Evolutionary conservation across 1,140 invertebrate genomes (phyloP).

Genomic region (Drosophila aff.): DNA sequence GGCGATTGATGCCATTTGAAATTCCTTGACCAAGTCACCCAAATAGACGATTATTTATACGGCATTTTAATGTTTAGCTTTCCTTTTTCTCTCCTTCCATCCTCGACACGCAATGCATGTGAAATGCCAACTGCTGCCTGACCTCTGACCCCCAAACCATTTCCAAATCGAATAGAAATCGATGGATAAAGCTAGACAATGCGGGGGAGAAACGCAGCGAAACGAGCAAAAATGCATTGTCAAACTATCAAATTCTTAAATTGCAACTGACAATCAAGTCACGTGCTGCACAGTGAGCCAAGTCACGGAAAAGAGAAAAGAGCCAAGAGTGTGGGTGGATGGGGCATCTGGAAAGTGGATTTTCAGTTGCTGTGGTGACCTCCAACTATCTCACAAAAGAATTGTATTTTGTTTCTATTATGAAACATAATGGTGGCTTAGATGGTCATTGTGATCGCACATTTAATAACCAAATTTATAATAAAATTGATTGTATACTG

Average conservation of each 20-base stretch:
- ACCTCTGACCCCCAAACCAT: conserved; percentile 40
- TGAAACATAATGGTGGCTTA: not conserved
- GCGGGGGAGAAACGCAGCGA: conserved; percentile 36
- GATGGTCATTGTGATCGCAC: not conserved
- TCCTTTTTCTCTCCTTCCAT: conserved; percentile 22
- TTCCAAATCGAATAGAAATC: conserved; percentile 52
- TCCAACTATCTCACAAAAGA: not conserved
- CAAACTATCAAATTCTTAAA: conserved; percentile 83
- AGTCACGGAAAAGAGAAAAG: conserved; percentile 34
- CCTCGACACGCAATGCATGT: conserved; percentile 36
- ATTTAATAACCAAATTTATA: not conserved
- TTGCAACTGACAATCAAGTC: conserved; percentile 84
- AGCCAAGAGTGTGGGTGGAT: not conserved
- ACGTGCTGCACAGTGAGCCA: conserved; percentile 60
- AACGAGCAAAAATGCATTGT: conserved; percentile 79
- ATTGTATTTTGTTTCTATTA: not conserved
- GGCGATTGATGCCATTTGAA: conserved; percentile 39
- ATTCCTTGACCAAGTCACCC: conserved; percentile 37
- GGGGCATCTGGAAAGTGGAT: conserved; percentile 18
- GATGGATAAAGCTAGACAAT: conserved; percentile 17
- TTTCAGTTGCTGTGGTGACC: conserved; percentile 13
- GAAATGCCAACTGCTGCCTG: conserved; percentile 40
- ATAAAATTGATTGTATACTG: not conserved
- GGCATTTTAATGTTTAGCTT: conserved; percentile 63
- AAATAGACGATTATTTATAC: conserved; percentile 63